Evolutionary conservation across 2,888 invertebrate species (phyloP), one percentile per base, ranked within the genome.

Genomic region (Fissipunctia ypsillon): DNA sequence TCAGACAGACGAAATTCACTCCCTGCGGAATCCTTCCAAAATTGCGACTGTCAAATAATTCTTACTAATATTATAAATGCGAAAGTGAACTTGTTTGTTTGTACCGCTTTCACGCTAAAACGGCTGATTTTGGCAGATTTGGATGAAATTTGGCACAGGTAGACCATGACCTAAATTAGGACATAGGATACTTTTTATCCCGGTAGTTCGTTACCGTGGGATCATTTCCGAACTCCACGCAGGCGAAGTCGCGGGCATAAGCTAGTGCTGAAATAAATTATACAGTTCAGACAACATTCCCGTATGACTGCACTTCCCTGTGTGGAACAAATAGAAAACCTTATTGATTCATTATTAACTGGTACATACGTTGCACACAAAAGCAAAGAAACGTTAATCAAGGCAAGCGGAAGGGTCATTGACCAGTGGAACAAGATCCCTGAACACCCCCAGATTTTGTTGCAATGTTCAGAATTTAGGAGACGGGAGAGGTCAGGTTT

Each of bases 341-440:
- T 78, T 88, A 84, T 90, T 91, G 89, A 91, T 92, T 90, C 89
- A 88, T n/a, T 88, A 90, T 91, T 90, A 91, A 91, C 89, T 89
- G 89, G 87, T 86, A 85, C n/a, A n/a, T n/a, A n/a, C 85, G 84
- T 84, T 90, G 79, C 80, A 88, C 90, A 91, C 90, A 91, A 91
- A 91, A 89, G 90, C 88, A 89, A 88, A 87, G 86, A 88, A 88
- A 89, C 88, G 90, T 92, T 93, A 93, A 94, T 94, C 92, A 93
- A 93, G 89, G 91, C 87, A 88, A 90, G 88, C 90, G 91, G 90
- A 92, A 93, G 93, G 94, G 93, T 92, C 91, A 88, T 80, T 72
- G 69, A n/a, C 93, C 91, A 92, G 73, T 76, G 56, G 86, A 87
- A 69, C 57, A 67, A 81, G 92, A 89, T 66, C 89, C 84, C 68